Conservation (phyloP, 2,113 vertebrate species). For the Daubentonia madagascariensis region DNA sequence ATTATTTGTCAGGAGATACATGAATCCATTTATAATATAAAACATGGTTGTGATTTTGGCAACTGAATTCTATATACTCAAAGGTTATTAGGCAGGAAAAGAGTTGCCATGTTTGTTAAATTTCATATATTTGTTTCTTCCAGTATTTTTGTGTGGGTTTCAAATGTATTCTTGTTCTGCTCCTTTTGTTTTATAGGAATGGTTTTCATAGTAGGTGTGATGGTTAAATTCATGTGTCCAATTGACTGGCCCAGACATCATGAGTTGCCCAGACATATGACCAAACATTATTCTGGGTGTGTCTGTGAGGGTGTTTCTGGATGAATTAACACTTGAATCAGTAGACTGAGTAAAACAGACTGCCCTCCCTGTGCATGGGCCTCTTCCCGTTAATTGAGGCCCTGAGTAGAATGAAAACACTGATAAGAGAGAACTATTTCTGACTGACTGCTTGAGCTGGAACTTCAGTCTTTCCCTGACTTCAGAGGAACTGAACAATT, state of each 20-base stretch:
- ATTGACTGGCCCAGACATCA: not conserved
- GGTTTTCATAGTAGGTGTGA: not conserved
- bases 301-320: not conserved
- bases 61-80: not conserved
- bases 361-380: rapidly evolving
- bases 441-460: not conserved
- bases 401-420: not conserved
- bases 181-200: not conserved
- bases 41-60: no score
- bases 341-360: not conserved
- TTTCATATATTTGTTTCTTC: not conserved
- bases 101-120: not conserved
- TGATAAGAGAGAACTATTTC: rapidly evolving
- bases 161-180: not conserved
- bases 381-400: not conserved
- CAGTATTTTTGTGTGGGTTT: not conserved
- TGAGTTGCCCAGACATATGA: not conserved
- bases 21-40: not conserved
- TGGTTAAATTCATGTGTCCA: not conserved
- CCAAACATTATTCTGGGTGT: not conserved
- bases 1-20: not conserved
- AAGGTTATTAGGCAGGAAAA: not conserved
- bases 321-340: not conserved
- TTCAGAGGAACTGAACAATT: not conserved
- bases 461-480: not conserved